phyloP scores from a whole-genome alignment of 1,140 invertebrate species.

The Drosophila bifasciata region DNA sequence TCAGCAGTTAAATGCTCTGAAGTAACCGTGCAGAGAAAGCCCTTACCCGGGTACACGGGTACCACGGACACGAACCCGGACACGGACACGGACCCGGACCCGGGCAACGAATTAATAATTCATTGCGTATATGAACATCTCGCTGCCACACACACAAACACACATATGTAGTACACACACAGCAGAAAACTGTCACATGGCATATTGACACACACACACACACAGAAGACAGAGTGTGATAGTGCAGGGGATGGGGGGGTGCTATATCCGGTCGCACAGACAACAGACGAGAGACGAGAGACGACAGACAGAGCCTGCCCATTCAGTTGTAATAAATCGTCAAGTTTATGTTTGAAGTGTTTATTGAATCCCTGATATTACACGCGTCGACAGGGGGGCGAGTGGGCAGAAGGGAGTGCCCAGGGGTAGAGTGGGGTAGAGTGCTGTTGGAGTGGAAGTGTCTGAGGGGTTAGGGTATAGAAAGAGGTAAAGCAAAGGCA shows the following conservation, averaged over 20 bases:
- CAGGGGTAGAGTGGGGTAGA: too few species aligned
- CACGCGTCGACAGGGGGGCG: constrained; percentile 49
- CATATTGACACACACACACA: constrained; percentile 57
- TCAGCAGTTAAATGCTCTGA: constrained; percentile 78
- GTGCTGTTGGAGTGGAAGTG: neutral
- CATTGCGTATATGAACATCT: constrained; percentile 75
- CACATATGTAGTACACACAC: constrained; percentile 30
- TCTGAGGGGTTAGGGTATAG: too few species aligned
- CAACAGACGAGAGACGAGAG: too few species aligned
- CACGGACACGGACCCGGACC: constrained; percentile 28
- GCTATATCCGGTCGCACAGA: constrained; percentile 10
- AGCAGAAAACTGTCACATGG: constrained; percentile 69
- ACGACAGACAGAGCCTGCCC: constrained; percentile 39
- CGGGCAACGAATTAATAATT: constrained; percentile 80
- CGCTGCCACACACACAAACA: constrained; percentile 62
- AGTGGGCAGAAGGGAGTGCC: neutral
- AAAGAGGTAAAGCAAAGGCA: neutral
- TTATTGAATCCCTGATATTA: constrained; percentile 82
- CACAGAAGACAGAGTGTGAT: neutral
- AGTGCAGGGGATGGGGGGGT: too few species aligned
- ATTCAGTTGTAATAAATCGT: constrained; percentile 75
- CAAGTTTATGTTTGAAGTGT: constrained; percentile 81
- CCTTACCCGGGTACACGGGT: constrained; percentile 19
- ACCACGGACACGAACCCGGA: constrained; percentile 4
- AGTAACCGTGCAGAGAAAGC: constrained; percentile 48